Percentiles rank a stretch among this genome's conserved stretches.
These are phyloP conservation scores for Notothenia coriiceps DNA, from an alignment of 2,113 vertebrate species.

Conservation along the genomic window DNA sequence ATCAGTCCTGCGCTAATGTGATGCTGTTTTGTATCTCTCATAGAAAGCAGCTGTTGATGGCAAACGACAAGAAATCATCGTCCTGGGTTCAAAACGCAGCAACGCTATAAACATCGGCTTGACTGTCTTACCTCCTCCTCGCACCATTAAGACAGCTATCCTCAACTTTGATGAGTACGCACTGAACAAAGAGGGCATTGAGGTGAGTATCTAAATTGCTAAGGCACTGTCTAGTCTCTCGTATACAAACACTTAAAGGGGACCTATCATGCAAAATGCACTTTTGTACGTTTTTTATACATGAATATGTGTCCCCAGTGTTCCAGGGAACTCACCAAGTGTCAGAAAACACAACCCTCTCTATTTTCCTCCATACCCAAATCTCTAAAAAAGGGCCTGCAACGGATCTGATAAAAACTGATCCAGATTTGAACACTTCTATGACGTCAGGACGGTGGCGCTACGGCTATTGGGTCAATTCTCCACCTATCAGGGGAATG, in stretches of 20 bases:
- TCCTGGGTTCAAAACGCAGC: conserved; percentile 96
- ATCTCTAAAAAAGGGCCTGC: no score
- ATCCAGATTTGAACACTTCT: no score
- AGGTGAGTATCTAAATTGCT: conserved; percentile 84
- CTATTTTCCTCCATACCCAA: no score
- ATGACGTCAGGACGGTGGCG: no score
- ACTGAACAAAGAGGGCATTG: conserved; percentile 98
- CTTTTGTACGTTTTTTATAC: no score
- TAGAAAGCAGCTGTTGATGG: conserved; percentile 97
- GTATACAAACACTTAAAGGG: conserved; percentile 35
- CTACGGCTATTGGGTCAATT: no score
- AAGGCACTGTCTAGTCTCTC: conserved; percentile 26
- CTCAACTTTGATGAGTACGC: conserved; percentile 99
- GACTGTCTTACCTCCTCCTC: conserved; percentile 96
- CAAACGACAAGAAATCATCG: conserved; percentile 96
- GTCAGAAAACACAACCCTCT: no score
- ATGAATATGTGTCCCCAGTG: no score
- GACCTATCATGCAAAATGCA: no score
- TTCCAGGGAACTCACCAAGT: no score
- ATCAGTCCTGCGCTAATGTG: not conserved
- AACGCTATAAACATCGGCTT: conserved; percentile 98
- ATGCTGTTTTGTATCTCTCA: conserved; percentile 43
- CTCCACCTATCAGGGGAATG: no score
- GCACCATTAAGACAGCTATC: conserved; percentile 98
- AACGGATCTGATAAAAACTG: no score